Evolutionary conservation across 2,113 vertebrate genomes (phyloP).

Genomic region (Hyperoodon ampullatus): DNA sequence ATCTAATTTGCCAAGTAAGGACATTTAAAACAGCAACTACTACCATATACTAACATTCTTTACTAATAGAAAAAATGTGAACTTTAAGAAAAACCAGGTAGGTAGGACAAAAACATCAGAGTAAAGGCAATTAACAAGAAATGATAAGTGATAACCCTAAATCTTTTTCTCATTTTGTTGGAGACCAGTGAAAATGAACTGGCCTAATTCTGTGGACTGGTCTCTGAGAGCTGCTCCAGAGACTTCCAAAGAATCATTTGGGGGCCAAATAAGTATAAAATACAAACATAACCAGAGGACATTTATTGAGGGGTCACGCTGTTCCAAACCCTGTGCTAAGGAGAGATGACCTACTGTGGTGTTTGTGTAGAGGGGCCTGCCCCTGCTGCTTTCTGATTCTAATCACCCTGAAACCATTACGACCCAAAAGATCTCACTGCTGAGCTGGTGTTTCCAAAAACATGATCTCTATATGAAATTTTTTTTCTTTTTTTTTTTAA

Average conservation of each 20-base stretch:
- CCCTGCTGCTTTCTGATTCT: background rate
- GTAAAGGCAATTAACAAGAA: background rate
- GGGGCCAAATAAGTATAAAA: background rate
- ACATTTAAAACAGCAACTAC: background rate
- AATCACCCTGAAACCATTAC: background rate
- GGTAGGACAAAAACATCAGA: background rate
- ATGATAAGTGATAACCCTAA: background rate
- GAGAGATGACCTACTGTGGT: background rate
- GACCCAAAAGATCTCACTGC: background rate
- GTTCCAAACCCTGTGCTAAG: background rate
- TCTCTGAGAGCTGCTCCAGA: background rate
- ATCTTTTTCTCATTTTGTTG: background rate
- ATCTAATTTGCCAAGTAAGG: background rate
- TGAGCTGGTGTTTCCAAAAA: background rate
- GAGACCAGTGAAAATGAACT: background rate
- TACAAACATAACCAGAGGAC: background rate
- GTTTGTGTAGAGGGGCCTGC: background rate
- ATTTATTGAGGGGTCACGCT: background rate
- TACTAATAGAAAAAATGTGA: background rate
- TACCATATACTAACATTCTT: background rate
- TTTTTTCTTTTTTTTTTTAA: background rate
- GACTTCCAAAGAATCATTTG: background rate
- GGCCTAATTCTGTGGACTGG: background rate
- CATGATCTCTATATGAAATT: background rate
- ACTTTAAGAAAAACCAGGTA: background rate